Evolutionary conservation across 2,888 invertebrate species (phyloP).

Genomic region (Buathra laborator): DNA sequence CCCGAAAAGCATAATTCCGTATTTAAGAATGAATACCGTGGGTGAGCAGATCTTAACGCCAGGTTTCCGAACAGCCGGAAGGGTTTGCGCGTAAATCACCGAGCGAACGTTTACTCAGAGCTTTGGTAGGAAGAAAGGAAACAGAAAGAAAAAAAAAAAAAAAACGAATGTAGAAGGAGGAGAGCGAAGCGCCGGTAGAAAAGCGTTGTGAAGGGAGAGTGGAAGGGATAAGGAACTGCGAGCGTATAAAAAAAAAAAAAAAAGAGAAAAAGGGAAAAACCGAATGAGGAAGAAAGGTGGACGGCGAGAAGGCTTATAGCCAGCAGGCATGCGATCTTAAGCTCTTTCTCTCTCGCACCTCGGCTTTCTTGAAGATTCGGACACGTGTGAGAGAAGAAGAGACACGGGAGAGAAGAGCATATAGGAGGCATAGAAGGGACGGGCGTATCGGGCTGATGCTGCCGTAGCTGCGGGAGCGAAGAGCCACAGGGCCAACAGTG

Average conservation of each 20-base stretch:
- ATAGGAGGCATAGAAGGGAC: slow-evolving; percentile 17
- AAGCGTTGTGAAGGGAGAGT: slow-evolving; percentile 66
- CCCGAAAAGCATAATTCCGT: slow-evolving; percentile 60
- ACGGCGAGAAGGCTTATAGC: slow-evolving; percentile 64
- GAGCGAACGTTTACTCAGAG: slow-evolving; percentile 64
- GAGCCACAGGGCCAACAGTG: slow-evolving; percentile 51
- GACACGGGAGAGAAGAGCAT: slow-evolving; percentile 8
- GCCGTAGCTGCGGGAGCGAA: slow-evolving; percentile 49
- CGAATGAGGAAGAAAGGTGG: slow-evolving; percentile 66
- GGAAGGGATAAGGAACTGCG: slow-evolving; percentile 58
- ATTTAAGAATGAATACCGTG: slow-evolving; percentile 50
- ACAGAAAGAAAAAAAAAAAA: slow-evolving; percentile 23
- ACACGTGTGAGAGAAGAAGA: slow-evolving; percentile 9
- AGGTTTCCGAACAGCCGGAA: slow-evolving; percentile 66
- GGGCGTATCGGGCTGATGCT: slow-evolving; percentile 41
- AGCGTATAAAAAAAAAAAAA: slow-evolving; percentile 29
- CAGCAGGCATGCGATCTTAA: slow-evolving; percentile 61
- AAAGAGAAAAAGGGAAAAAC: slow-evolving; percentile 19
- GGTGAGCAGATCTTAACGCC: slow-evolving; percentile 64
- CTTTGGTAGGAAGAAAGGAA: slow-evolving; percentile 51
- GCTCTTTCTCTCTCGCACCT: slow-evolving; percentile 41
- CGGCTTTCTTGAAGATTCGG: slow-evolving; percentile 18
- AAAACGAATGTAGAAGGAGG: slow-evolving; percentile 38
- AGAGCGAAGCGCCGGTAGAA: slow-evolving; percentile 57
- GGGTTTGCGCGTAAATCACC: slow-evolving; percentile 67